Conservation (phyloP, 30 jellyfish, hydroid and myxozoan genomes). For the Phacellophora camtschatica region DNA sequence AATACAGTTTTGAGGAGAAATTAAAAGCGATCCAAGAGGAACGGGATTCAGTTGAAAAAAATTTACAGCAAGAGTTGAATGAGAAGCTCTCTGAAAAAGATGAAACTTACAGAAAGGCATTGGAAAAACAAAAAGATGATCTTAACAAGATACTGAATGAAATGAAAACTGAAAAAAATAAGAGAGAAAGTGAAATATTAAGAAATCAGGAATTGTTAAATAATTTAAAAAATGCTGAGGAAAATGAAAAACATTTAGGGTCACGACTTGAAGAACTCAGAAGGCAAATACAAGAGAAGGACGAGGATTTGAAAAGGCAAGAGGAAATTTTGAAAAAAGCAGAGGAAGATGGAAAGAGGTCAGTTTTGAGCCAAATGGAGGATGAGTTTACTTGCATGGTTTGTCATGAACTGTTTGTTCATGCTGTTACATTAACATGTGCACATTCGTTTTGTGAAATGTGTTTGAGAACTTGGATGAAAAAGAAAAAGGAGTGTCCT, state of each 20-base stretch:
- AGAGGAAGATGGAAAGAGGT: conserved; percentile 82
- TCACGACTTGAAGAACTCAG: conserved; percentile 69
- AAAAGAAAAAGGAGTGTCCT: conserved; percentile 85
- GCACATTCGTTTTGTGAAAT: conserved; percentile 95
- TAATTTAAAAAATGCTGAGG: conserved; percentile 79
- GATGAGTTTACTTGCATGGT: conserved; percentile 97
- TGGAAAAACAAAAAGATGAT: conserved; percentile 69
- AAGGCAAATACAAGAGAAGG: conserved; percentile 80
- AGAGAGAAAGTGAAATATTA: conserved; percentile 45
- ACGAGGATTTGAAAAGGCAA: conserved; percentile 59
- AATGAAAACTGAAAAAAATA: conserved; percentile 68
- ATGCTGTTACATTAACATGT: conserved; percentile 92
- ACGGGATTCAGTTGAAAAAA: conserved; percentile 70
- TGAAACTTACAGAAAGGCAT: conserved; percentile 64
- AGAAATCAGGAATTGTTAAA: conserved; percentile 70
- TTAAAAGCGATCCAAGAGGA: conserved; percentile 51
- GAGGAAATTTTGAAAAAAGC: conserved; percentile 67
- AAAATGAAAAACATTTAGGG: conserved; percentile 81
- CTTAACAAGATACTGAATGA: conserved; percentile 50
- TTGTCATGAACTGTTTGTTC: conserved; percentile 85
- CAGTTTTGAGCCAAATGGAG: conserved; percentile 85
- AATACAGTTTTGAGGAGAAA: conserved; percentile 71
- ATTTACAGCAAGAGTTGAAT: conserved; percentile 64
- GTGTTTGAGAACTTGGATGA: conserved; percentile 84
- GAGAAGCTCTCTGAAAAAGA: conserved; percentile 78